A percentile compares a stretch with the other conserved stretches of the same genome.
These are phyloP conservation scores for Lepidocolaptes lacrymiger DNA, from an alignment of 2,797 vertebrate genomes.

Conservation along the genomic window DNA sequence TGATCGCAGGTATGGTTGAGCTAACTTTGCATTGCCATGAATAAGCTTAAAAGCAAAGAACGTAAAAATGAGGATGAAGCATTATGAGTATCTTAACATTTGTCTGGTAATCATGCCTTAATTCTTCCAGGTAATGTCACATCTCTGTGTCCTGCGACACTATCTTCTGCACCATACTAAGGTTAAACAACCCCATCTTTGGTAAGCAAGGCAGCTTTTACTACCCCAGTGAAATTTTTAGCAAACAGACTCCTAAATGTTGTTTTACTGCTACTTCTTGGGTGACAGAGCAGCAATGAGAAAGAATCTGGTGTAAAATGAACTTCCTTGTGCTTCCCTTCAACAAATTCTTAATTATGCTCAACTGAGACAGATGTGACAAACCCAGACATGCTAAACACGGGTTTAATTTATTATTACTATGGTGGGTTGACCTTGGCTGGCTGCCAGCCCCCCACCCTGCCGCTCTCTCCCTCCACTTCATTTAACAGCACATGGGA, in stretches of 20 bases:
- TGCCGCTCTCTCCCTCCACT: neutral
- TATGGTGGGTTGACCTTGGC: neutral
- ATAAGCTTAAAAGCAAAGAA: neutral
- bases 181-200: neutral
- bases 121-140: neutral
- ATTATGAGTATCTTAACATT: neutral
- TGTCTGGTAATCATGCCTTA: neutral
- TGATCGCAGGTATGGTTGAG: neutral
- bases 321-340: neutral
- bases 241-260: neutral
- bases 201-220: neutral
- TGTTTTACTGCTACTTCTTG: neutral
- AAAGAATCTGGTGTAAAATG: neutral
- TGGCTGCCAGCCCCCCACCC: neutral
- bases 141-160: rapidly evolving
- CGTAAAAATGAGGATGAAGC: neutral
- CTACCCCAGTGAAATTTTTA: neutral
- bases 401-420: neutral
- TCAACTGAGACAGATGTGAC: neutral
- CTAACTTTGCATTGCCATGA: neutral
- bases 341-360: neutral
- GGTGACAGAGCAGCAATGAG: neutral
- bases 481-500: rapidly evolving
- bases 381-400: neutral
- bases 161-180: neutral